These are phyloP conservation scores for Diogma glabrata DNA, from an alignment of 2,888 invertebrate species.

Conservation along the genomic window DNA sequence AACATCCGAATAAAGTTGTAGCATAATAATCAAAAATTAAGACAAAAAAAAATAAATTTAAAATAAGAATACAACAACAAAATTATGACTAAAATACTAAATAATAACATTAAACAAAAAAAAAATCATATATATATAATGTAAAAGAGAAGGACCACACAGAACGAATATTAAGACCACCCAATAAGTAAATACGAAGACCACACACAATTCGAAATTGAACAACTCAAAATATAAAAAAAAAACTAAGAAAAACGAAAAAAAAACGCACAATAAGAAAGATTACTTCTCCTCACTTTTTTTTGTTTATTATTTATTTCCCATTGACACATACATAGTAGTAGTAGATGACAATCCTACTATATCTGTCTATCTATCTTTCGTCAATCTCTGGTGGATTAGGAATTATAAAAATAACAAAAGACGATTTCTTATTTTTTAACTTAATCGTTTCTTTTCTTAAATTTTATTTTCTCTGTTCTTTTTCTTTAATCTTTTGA, in stretches of 20 bases:
- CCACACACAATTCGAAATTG: slow-evolving; percentile 7
- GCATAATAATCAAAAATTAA: no score
- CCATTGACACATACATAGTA: no score
- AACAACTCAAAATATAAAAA: not conserved
- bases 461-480: no score
- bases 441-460: no score
- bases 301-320: slow-evolving; percentile 1
- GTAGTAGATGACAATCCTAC: no score
- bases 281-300: slow-evolving; percentile 4
- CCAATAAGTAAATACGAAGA: slow-evolving; percentile 6
- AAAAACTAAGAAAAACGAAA: not conserved
- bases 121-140: slow-evolving; percentile 6
- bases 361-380: no score
- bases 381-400: no score
- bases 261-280: slow-evolving; percentile 6
- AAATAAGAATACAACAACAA: slow-evolving; percentile 3
- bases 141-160: slow-evolving; percentile 11
- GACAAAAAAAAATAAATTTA: not conserved
- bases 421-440: no score
- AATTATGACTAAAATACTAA: not conserved
- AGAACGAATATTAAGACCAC: slow-evolving; percentile 11
- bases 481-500: no score
- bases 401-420: no score
- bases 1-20: no score
- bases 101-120: slow-evolving; percentile 5